Evolutionary conservation across 2,797 vertebrate species (phyloP), one percentile per base, ranked within the genome.

Genomic region (Takifugu rubripes): DNA sequence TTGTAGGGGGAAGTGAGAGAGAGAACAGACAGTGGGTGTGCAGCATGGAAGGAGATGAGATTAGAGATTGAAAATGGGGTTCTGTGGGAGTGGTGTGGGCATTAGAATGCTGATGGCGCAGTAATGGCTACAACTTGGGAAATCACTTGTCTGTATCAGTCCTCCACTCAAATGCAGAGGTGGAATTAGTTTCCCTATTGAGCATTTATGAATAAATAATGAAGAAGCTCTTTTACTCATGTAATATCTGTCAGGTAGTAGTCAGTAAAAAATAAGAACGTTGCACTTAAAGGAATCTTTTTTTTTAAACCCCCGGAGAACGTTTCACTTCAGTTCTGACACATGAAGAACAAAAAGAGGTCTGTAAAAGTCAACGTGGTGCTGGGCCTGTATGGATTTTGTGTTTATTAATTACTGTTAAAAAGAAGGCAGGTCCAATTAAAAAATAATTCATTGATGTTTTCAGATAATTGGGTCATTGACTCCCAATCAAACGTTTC

Each of bases 91-190:
- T 73, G 75, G 65, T 89, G 83, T 84, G 83, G 83, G 86, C 77
- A 81, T 82, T 81, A 77, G 74, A 81, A 88, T 88, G 84, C 86
- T 88, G 87, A 86, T 85, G 70, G 82, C 84, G 87, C 85, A 84
- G 72, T 72, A 74, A 78, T 78, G 76, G 52, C 63, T 75, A 72
- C 61, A 66, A 76, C 81, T 78, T 66, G 80, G 84, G 85, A 85
- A 87, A 85, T 86, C 78, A 82, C 67, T 87, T 72, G 70, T 81
- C 81, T 87, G 74, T 79, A 82, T 82, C 77, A 78, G 72, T 75
- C 67, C 70, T 77, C 58, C 66, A 62, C 83, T 83, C 61, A 70
- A 84, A 85, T 61, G 52, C 63, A 56, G 53, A 57, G 42, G 74
- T 60, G 64, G 67, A 79, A 69, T 71, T 53, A 17, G 17, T 83